These are phyloP conservation scores for Chaetophractus vellerosus DNA, from an alignment of 2,797 vertebrate genomes.

Conservation along the genomic window DNA sequence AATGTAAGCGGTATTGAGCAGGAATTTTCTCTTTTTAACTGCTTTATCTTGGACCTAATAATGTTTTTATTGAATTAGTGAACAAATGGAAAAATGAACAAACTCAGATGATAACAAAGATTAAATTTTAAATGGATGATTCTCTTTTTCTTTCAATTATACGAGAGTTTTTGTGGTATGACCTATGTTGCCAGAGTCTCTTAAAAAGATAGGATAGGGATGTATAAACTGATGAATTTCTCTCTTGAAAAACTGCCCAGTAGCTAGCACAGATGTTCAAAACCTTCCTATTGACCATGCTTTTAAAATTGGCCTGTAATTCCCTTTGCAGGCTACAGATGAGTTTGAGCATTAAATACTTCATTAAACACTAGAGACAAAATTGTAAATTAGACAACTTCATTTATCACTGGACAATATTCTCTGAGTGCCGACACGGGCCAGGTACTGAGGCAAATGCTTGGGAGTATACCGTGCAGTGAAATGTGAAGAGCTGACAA, in stretches of 20 bases:
- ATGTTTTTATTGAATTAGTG: neutral
- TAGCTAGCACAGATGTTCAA: neutral
- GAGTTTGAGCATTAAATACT: conserved; percentile 9
- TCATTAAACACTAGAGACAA: conserved; percentile 41
- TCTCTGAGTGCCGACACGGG: neutral
- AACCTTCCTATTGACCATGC: neutral
- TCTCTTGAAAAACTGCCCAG: conserved; percentile 1
- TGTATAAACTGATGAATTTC: neutral
- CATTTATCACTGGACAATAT: neutral
- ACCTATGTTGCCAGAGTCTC: neutral
- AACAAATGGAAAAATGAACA: neutral
- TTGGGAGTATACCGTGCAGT: neutral
- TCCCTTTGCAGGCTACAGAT: neutral
- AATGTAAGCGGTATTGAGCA: neutral
- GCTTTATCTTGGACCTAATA: neutral
- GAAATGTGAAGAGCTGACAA: neutral
- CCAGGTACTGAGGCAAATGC: neutral
- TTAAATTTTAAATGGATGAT: conserved; percentile 13
- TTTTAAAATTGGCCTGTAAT: neutral
- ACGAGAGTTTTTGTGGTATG: neutral
- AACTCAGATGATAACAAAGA: neutral
- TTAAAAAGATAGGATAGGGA: neutral
- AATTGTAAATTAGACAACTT: neutral
- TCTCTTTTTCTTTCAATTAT: neutral
- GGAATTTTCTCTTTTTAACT: neutral